Base-by-base conservation (phyloP, 1,140 invertebrate genomes). In the Zaprionus ornatus region DNA sequence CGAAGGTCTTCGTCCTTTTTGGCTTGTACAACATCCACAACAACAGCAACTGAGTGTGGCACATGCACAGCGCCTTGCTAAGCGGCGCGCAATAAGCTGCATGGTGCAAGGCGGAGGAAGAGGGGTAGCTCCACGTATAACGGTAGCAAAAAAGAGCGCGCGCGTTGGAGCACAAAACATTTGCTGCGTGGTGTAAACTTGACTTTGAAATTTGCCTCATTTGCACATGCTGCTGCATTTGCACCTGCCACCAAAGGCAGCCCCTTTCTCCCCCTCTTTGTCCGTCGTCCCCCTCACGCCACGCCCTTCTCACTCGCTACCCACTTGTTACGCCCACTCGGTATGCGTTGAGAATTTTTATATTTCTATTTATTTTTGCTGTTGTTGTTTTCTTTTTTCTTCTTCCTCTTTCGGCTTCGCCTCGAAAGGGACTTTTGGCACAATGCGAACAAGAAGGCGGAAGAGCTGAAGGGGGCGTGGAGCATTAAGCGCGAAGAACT, bases 171-270 rank as follows among this genome's bases (percentile, higher is more conserved):
- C 77, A 84, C 80, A 83, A 88, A 84, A 74, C 80, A 84, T 84
- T 87, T 80, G 84, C 85, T 88, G 84, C 84, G 84, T 88, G 83
- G 83, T 87, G 84, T 87, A 87, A 87, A 87, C 84, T 87, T 87
- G 84, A 87, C 84, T 87, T 87, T 87, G 84, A 87, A 87, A 87
- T 87, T 87, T 87, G 80, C 84, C 84, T 87, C 84, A 87, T 87
- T 87, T 87, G 85, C 84, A 87, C 80, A 74, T 78, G 72, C 74
- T 78, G 72, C 74, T 80, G 81, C 81, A 79, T 61, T 75, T 77
- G 63, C 79, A 82, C 63, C 79, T 82, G 77, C 40, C 62, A 42
- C 32, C 40, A 52, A 25, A 29, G 17, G 27, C 27, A 35, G 12
- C 56, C 23, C 19, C 54, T 5, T 5, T 15, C 54, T 9, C 17